phyloP scores from a whole-genome alignment of 2,113 vertebrate species.

The Chaetodon trifascialis region DNA sequence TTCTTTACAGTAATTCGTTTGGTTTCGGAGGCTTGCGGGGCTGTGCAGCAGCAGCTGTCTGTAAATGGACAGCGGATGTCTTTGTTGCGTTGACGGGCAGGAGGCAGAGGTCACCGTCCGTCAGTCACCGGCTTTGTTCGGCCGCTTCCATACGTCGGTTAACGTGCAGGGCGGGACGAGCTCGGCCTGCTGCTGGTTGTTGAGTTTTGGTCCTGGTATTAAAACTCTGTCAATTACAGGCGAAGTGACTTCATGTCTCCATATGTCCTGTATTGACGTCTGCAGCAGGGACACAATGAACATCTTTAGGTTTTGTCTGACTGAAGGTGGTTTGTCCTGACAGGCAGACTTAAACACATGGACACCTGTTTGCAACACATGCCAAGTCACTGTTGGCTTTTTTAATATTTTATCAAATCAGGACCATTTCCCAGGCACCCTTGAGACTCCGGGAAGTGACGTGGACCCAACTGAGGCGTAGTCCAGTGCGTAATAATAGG shows the following conservation, averaged over 20 bases:
- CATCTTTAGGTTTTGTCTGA: background rate
- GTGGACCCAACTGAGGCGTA: background rate
- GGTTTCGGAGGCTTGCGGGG: constrained; percentile 9
- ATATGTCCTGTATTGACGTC: constrained; percentile 41
- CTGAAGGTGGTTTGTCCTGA: background rate
- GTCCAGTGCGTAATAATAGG: too few relatives aligned
- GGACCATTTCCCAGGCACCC: background rate
- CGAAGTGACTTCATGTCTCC: constrained; percentile 25
- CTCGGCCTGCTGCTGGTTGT: constrained; percentile 24
- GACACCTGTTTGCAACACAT: background rate
- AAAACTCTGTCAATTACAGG: constrained; percentile 31
- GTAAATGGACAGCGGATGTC: constrained; percentile 39
- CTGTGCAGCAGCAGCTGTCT: constrained; percentile 66
- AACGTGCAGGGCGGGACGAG: constrained; percentile 12
- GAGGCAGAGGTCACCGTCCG: constrained; percentile 64
- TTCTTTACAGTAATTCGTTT: constrained; percentile 73
- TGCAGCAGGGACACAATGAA: constrained; percentile 7
- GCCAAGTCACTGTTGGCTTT: background rate
- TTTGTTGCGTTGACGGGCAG: constrained; percentile 71
- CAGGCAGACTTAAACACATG: background rate
- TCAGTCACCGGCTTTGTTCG: constrained; percentile 62
- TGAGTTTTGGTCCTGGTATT: constrained; percentile 24
- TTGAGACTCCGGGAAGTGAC: background rate
- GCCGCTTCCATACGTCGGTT: constrained; percentile 30
- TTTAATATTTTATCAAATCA: background rate